Evolutionary conservation across 2,888 invertebrate genomes (phyloP), one percentile per base, ranked within the genome.

Genomic region (Chrysolina oricalcia): DNA sequence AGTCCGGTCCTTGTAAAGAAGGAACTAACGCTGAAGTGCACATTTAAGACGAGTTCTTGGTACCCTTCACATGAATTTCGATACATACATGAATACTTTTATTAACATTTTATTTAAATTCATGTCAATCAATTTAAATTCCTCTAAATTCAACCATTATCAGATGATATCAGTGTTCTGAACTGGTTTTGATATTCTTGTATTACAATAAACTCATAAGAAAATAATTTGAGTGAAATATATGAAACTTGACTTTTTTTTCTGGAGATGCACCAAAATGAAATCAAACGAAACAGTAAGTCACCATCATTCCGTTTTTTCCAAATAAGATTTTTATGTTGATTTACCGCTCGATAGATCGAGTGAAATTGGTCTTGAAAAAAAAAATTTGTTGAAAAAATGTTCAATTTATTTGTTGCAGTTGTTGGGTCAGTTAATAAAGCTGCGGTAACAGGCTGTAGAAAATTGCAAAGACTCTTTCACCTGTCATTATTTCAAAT

Each of bases 21-120:
- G 70, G 27, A 64, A 63, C 76, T 77, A 77, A 80, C 80, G 80
- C 79, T 79, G 74, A 81, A 78, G 78, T 81, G 79, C 76, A 81
- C 81, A 81, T 78, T 75, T 74, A 79, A 80, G 80, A 81, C 76
- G 81, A 79, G 83, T 83, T 83, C 83, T 82, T 83, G 81, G 82
- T 84, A 82, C 81, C 84, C 77, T 84, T 83, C 83, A 78, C 72
- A 81, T 80, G 79, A 80, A 81, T 80, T 83, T 82, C 72, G 78
- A 79, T 81, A 80, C 76, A 78, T 78, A 77, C 77, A 80, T 72
- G 78, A 82, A 81, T 81, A 80, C 75, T 73, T 76, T 78, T 73
- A 76, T 78, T 73, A 76, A 77, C 74, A 78, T 81, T 80, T 81
- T 80, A 81, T 81, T 81, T 80, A 81, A 75, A 75, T 78, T 76